Conservation (phyloP, 2,113 vertebrate species). For the Aspidoscelis tigris region DNA sequence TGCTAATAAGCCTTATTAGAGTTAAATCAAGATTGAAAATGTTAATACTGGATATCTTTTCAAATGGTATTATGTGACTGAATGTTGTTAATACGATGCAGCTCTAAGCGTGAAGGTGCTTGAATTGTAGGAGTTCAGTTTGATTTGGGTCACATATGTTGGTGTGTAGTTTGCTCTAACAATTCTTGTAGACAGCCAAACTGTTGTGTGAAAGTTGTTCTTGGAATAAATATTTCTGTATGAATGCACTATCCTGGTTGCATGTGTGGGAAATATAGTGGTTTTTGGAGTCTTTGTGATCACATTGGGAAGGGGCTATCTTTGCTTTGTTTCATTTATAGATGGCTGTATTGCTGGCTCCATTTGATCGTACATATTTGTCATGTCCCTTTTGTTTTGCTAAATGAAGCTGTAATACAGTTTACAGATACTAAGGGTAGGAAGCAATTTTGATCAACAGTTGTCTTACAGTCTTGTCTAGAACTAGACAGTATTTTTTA, state of each 20-base stretch:
- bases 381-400: slow-evolving; percentile 49
- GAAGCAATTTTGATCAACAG: slow-evolving; percentile 75
- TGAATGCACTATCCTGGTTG: not conserved
- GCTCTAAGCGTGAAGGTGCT: slow-evolving; percentile 42
- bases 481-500: slow-evolving; percentile 75
- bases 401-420: slow-evolving; percentile 46
- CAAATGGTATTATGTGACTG: slow-evolving; percentile 46
- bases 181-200: too few relatives aligned
- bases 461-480: slow-evolving; percentile 74
- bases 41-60: slow-evolving; percentile 44
- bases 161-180: slow-evolving; percentile 17
- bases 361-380: slow-evolving; percentile 35
- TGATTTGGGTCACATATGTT: slow-evolving; percentile 14
- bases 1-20: slow-evolving; percentile 78
- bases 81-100: slow-evolving; percentile 33
- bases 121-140: slow-evolving; percentile 24
- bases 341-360: slow-evolving; percentile 36
- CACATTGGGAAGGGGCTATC: slow-evolving; percentile 48
- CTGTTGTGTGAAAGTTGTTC: slow-evolving; percentile 50
- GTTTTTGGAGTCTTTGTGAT: slow-evolving; percentile 14
- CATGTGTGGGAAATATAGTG: not conserved
- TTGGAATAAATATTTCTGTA: slow-evolving; percentile 38
- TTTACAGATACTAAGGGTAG: slow-evolving; percentile 44
- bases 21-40: slow-evolving; percentile 65
- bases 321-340: slow-evolving; percentile 41